phyloP scores from a whole-genome alignment of 2,113 vertebrate genomes.

The Mirza zaza region DNA sequence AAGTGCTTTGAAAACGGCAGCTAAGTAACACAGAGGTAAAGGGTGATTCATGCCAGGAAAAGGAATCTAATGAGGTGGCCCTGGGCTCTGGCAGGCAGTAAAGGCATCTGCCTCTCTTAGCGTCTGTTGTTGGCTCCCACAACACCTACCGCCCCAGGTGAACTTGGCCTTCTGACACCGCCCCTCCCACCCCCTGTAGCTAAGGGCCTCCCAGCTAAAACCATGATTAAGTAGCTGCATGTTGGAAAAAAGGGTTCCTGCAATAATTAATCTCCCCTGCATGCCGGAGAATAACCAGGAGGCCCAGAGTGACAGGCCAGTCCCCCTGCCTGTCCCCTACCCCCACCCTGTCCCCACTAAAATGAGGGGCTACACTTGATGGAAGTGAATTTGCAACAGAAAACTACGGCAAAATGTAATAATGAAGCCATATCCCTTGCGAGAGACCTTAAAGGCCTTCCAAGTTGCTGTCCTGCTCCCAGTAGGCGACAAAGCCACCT shows the following conservation, averaged over 20 bases:
- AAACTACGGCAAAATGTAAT: neutral
- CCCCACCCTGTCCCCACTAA: neutral
- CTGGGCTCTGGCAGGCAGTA: accelerated
- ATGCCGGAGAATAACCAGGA: neutral
- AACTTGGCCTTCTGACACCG: constrained; percentile 58
- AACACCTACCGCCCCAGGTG: neutral
- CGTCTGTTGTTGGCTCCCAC: neutral
- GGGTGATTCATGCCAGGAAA: neutral
- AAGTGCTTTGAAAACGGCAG: neutral
- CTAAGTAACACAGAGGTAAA: neutral
- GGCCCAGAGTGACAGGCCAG: neutral
- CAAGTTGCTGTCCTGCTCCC: neutral
- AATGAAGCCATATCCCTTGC: neutral
- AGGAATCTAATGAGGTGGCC: neutral
- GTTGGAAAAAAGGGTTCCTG: neutral
- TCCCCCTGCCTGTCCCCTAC: neutral
- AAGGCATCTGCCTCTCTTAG: constrained; percentile 43
- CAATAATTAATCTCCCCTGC: constrained; percentile 75
- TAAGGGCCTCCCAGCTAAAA: constrained; percentile 61
- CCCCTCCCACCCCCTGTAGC: neutral
- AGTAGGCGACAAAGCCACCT: neutral
- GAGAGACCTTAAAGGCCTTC: neutral
- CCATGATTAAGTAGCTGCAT: constrained; percentile 25
- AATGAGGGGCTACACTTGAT: neutral
- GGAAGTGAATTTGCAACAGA: neutral